Percentiles rank a stretch among this genome's conserved stretches.
Evolutionary conservation across 2,113 vertebrate genomes (phyloP).

Genomic region (Empidonax traillii): DNA sequence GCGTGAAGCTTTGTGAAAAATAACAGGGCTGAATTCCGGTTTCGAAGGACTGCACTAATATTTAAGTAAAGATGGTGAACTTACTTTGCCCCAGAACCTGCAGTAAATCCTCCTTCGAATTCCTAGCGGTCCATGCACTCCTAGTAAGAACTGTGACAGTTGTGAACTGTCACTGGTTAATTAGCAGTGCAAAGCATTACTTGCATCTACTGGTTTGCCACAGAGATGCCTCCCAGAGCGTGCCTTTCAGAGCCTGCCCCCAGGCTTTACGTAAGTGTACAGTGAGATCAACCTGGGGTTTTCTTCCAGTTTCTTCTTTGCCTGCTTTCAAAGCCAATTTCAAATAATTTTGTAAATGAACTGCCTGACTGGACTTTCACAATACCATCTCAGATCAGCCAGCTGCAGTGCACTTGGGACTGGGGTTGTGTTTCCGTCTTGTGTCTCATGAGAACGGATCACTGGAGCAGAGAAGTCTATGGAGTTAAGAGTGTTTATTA

Average conservation of each 20-base stretch:
- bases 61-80: neutral
- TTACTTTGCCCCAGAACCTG: neutral
- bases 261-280: neutral
- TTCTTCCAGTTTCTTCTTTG: neutral
- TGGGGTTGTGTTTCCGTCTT: neutral
- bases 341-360: neutral
- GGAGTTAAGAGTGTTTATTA: neutral
- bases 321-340: conserved; percentile 20
- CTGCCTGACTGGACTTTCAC: neutral
- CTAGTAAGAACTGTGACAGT: neutral
- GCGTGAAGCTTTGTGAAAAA: neutral
- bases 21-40: neutral
- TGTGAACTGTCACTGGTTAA: neutral
- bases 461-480: neutral
- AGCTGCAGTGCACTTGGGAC: neutral
- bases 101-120: neutral
- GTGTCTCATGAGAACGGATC: neutral
- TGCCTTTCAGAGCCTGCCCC: neutral
- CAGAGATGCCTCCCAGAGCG: neutral
- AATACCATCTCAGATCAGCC: neutral
- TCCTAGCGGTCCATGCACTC: neutral
- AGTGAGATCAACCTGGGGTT: neutral
- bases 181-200: neutral
- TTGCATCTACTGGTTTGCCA: neutral
- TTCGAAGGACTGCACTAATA: neutral